These are phyloP conservation scores for Microplitis mediator DNA, from an alignment of 1,140 invertebrate species.

Conservation along the genomic window DNA sequence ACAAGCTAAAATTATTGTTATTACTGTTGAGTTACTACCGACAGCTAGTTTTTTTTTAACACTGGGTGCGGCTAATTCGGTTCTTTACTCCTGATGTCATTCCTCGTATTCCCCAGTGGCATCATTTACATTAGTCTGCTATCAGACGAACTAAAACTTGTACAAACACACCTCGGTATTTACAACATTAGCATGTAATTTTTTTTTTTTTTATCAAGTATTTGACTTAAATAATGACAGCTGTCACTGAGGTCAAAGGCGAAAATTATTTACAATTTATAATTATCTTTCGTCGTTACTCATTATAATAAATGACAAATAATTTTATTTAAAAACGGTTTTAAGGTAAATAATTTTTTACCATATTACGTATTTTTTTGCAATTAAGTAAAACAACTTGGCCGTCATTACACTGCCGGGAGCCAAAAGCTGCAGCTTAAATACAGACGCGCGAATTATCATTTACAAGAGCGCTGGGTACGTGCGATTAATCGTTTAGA, in stretches of 20 bases:
- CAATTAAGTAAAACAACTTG: background rate
- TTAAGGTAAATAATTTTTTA: background rate
- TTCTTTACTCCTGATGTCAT: background rate
- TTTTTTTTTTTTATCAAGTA: slow-evolving; percentile 2
- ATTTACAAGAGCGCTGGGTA: slow-evolving; percentile 29
- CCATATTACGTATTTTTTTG: background rate
- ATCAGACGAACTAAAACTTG: background rate
- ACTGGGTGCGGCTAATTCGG: slow-evolving; percentile 8
- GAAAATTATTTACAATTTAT: background rate
- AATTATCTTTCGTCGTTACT: no score
- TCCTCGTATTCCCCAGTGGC: background rate
- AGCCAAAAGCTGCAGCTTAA: slow-evolving; percentile 17
- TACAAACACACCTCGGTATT: background rate
- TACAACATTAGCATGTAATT: slow-evolving; percentile 4
- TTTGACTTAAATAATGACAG: slow-evolving; percentile 13
- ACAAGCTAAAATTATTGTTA: background rate
- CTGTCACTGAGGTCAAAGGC: background rate
- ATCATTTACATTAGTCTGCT: background rate
- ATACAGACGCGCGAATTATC: slow-evolving; percentile 31
- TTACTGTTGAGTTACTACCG: background rate
- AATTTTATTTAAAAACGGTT: no score
- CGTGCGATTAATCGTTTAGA: slow-evolving; percentile 36
- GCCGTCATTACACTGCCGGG: slow-evolving; percentile 14
- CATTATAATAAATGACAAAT: no score
- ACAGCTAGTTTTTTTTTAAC: background rate